Evolutionary conservation across 2,797 vertebrate species (phyloP), one percentile per base, ranked within the genome.

Genomic region (Anabacerthia variegaticeps): DNA sequence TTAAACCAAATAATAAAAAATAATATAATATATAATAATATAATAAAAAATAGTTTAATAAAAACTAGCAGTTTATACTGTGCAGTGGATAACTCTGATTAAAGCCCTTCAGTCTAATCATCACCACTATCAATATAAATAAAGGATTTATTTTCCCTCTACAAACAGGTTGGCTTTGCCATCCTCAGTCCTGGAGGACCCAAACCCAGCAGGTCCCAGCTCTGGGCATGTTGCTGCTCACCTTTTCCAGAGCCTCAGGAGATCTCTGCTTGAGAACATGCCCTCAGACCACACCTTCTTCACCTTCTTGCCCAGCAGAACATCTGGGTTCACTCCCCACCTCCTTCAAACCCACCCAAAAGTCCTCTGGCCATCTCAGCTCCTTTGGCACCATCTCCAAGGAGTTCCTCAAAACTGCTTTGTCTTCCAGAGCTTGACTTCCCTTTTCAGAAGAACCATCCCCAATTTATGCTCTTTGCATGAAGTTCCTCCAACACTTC

Each of bases 101-200:
- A 4, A 80, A 58, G 37, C 10, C 44, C 23, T 54, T n/a, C 10
- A 8, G 20, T 22, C 46, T 15, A 2, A 74, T 7, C 4, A 7
- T 1, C 3, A 15, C 4, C 76, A 66, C n/a, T n/a, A 30, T 5
- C 61, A 27, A 7, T 7, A 0, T 1, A 23, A 68, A 59, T 0
- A 2, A 4, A 52, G 39, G 16, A 34, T 30, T 67, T 46, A 4
- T 46, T 22, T 66, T 0, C n/a, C 10, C 13, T 37, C 0, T 1
- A 9, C 12, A 43, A 43, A 43, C 41, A 43, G 7, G 2, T 2
- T 7, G 23, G n/a, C 13, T 26, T 66, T 39, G n/a, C n/a, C 74
- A 52, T 3, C 67, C 37, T 34, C 10, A 17, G 18, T 15, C 61
- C 59, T 66, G 39, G 34, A 28, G 59, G 44, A 28, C n/a, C 19